Evolutionary conservation across 2,113 vertebrate genomes (phyloP).

Genomic region (Athene noctua): DNA sequence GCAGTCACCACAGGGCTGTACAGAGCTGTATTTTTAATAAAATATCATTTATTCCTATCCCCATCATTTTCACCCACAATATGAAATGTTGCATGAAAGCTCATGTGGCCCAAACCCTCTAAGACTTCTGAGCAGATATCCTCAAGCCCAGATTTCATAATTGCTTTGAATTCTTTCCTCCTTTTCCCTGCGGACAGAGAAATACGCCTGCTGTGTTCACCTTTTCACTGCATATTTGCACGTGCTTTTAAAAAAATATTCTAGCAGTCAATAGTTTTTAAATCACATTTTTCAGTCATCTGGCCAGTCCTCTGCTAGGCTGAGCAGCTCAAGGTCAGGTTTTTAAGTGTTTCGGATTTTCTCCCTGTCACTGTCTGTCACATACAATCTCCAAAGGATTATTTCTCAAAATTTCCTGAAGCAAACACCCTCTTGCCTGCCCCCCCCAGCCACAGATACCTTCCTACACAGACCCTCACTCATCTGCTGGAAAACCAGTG

Average conservation of each 20-base stretch:
- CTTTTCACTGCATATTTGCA: neutral
- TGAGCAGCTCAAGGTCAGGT: rapidly evolving
- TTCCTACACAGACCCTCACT: neutral
- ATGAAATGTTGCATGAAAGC: neutral
- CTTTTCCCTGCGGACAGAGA: neutral
- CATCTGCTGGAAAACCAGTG: neutral
- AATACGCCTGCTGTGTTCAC: neutral
- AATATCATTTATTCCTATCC: neutral
- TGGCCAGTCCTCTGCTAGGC: neutral
- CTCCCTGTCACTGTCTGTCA: neutral
- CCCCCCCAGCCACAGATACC: rapidly evolving
- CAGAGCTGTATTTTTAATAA: neutral
- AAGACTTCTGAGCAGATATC: neutral
- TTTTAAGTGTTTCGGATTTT: neutral
- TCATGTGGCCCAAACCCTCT: neutral
- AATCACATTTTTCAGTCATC: neutral
- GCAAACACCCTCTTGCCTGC: neutral
- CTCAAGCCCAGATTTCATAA: neutral
- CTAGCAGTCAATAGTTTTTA: neutral
- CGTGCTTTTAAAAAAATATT: neutral
- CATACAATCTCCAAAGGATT: neutral
- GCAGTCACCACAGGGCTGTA: rapidly evolving
- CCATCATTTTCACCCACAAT: neutral
- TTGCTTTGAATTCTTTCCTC: neutral
- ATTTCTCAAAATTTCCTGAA: neutral